Evolutionary conservation across 2,888 invertebrate genomes (phyloP).

Genomic region (Linnaemya vulpina): DNA sequence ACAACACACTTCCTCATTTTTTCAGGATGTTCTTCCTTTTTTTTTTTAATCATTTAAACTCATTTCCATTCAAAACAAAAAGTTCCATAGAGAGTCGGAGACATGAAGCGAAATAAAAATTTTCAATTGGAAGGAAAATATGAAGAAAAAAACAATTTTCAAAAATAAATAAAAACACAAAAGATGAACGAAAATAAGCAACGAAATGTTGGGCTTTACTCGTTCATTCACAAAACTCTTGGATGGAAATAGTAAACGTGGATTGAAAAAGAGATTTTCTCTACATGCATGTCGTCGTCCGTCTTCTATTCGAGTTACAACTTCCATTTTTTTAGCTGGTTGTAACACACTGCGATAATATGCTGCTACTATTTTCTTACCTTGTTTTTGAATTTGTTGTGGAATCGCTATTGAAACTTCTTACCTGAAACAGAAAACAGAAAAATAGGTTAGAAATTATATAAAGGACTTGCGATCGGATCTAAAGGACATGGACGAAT

Average conservation of each 20-base stretch:
- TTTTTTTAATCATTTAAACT: slow-evolving; percentile 54
- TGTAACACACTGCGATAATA: background rate
- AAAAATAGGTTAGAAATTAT: background rate
- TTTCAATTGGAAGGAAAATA: slow-evolving; percentile 1
- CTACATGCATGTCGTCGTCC: slow-evolving; percentile 10
- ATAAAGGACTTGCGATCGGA: background rate
- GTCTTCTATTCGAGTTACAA: background rate
- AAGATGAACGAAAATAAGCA: slow-evolving; percentile 14
- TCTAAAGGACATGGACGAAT: background rate
- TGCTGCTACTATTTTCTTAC: background rate
- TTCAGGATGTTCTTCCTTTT: background rate
- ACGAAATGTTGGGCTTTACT: slow-evolving; percentile 47
- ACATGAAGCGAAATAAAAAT: slow-evolving; percentile 7
- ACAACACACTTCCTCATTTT: slow-evolving; percentile 11
- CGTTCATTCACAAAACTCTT: slow-evolving; percentile 67
- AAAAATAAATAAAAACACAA: background rate
- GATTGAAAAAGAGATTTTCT: slow-evolving; percentile 47
- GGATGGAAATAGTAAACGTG: slow-evolving; percentile 60
- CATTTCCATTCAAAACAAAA: slow-evolving; percentile 58
- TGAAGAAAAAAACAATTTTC: background rate
- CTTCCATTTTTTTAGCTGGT: background rate
- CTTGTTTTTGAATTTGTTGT: background rate
- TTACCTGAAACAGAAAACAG: background rate
- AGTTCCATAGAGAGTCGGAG: background rate
- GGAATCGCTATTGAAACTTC: background rate